Percentiles rank a stretch among this genome's conserved stretches.
These are phyloP conservation scores for Ecdyonurus torrentis DNA, from an alignment of 2,888 invertebrate species.

Conservation along the genomic window DNA sequence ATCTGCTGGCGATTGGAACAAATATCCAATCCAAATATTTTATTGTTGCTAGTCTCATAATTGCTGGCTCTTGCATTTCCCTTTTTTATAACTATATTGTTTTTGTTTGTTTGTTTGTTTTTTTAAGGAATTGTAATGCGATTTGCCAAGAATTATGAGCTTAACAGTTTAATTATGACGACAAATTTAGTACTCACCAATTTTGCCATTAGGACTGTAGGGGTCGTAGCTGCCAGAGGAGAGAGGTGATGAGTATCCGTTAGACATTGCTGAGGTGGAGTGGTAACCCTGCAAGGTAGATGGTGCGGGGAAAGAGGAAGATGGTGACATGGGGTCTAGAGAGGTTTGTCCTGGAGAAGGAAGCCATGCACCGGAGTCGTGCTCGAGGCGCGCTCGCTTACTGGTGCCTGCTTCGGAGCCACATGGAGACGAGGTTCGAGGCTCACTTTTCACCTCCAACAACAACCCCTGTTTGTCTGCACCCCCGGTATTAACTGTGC, in stretches of 20 bases:
- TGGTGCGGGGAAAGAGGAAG: conserved; percentile 17
- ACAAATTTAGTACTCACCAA: conserved; percentile 60
- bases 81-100: too few relatives aligned
- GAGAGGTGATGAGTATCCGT: conserved; percentile 69
- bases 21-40: too few relatives aligned
- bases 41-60: too few relatives aligned
- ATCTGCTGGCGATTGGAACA: too few relatives aligned
- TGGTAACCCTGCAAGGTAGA: conserved; percentile 8
- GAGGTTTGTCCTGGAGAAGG: conserved; percentile 39
- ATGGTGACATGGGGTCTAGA: conserved; percentile 27
- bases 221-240: conserved; percentile 80
- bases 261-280: conserved; percentile 27
- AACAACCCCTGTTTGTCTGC: neutral
- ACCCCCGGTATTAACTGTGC: conserved; percentile 14
- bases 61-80: too few relatives aligned
- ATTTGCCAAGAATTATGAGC: too few relatives aligned
- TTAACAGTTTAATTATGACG: too few relatives aligned
- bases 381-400: conserved; percentile 38
- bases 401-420: conserved; percentile 13
- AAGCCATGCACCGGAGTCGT: conserved; percentile 32
- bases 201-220: conserved; percentile 77
- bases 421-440: conserved; percentile 23
- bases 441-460: conserved; percentile 29
- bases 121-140: too few relatives aligned
- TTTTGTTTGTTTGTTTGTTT: too few relatives aligned